phyloP scores from a whole-genome alignment of 1,140 invertebrate species.

The Melipona quadrifasciata region DNA sequence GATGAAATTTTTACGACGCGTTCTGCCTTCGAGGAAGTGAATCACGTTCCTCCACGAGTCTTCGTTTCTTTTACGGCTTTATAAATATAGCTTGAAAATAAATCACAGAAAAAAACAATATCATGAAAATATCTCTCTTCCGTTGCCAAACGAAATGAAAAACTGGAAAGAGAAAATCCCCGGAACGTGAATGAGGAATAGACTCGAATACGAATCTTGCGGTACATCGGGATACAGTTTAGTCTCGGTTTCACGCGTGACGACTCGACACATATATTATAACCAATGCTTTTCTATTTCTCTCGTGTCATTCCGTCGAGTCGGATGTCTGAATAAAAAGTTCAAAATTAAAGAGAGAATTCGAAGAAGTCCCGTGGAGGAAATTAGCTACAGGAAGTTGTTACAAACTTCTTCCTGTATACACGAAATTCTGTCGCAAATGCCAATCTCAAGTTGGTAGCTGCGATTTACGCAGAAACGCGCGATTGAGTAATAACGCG shows the following conservation, averaged over 20 bases:
- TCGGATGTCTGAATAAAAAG: background rate
- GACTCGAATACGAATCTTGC: background rate
- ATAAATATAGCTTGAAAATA: background rate
- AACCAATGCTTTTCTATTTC: background rate
- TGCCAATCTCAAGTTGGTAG: background rate
- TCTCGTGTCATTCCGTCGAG: background rate
- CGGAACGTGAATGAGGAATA: conserved; percentile 7
- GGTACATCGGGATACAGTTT: conserved; percentile 6
- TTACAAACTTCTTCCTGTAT: background rate
- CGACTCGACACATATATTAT: background rate
- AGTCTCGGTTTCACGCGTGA: background rate
- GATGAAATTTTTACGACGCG: background rate
- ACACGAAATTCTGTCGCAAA: background rate
- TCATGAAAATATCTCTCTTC: background rate
- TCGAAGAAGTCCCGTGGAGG: background rate
- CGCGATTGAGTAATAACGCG: conserved; percentile 37
- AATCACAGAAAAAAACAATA: background rate
- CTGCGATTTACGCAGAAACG: conserved; percentile 24
- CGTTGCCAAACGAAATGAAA: background rate
- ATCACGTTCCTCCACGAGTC: background rate
- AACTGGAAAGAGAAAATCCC: conserved; percentile 4
- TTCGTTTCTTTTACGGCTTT: background rate
- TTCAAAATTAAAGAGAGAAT: background rate
- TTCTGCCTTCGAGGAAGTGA: background rate
- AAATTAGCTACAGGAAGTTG: background rate